Evolutionary conservation across 2,888 invertebrate species (phyloP).

Genomic region (Belgica antarctica): DNA sequence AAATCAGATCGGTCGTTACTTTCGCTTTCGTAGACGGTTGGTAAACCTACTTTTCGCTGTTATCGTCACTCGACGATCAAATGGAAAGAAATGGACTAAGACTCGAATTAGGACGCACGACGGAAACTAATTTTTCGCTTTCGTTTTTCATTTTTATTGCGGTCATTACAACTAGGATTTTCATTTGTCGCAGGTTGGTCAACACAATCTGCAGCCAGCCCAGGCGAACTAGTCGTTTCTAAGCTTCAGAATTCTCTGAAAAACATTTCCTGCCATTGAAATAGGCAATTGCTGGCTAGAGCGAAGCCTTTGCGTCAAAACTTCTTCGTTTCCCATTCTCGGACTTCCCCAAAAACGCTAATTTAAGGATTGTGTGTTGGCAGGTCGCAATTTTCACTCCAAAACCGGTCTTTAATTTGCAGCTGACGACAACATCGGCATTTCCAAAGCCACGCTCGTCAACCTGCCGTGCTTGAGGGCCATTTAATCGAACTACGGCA

Average conservation of each 20-base stretch:
- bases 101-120: conserved; percentile 15
- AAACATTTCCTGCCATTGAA: too few relatives aligned
- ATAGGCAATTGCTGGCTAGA: too few relatives aligned
- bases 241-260: too few relatives aligned
- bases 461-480: not conserved
- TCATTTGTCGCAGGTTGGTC: too few relatives aligned
- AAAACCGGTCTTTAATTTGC: not conserved
- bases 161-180: too few relatives aligned
- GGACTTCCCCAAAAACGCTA: not conserved
- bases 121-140: conserved; percentile 9
- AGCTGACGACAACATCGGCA: too few relatives aligned
- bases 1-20: too few relatives aligned
- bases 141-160: not conserved
- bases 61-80: not conserved
- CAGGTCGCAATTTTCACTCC: not conserved
- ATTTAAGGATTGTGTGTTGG: not conserved
- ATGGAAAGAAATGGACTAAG: conserved; percentile 6
- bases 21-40: not conserved
- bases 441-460: too few relatives aligned
- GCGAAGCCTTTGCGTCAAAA: not conserved
- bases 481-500: conserved; percentile 7
- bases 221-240: too few relatives aligned
- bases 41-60: not conserved
- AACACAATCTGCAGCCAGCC: too few relatives aligned
- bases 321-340: not conserved